Evolutionary conservation across 2,797 vertebrate genomes (phyloP).

Genomic region (Aphelocoma californica): DNA sequence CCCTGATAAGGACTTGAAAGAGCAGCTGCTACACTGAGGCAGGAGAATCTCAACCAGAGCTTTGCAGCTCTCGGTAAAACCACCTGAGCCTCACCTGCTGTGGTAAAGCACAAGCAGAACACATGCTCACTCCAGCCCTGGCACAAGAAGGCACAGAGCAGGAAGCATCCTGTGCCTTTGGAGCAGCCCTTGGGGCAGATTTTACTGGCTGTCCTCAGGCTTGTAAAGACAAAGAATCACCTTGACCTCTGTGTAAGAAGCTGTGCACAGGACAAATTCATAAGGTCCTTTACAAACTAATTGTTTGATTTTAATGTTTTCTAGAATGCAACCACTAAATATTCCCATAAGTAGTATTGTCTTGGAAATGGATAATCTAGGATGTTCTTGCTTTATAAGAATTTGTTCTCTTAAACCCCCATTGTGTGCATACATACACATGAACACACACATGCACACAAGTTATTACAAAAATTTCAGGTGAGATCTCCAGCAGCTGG

Average conservation of each 20-base stretch:
- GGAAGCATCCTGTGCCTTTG: not conserved
- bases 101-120: not conserved
- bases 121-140: accelerated
- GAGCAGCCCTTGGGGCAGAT: not conserved
- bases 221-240: not conserved
- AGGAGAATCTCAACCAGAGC: not conserved
- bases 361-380: not conserved
- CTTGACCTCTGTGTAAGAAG: not conserved
- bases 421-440: not conserved
- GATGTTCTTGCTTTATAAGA: not conserved
- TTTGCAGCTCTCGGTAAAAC: not conserved
- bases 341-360: not conserved
- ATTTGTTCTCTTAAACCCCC: not conserved
- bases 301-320: not conserved
- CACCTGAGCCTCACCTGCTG: too few species aligned
- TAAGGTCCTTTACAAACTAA: not conserved
- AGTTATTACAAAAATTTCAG: not conserved
- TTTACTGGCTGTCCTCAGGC: not conserved
- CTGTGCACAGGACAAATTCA: not conserved
- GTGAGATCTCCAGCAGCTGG: not conserved
- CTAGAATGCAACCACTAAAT: not conserved
- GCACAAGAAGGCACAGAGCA: not conserved
- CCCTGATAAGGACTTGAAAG: not conserved
- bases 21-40: not conserved
- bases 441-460: not conserved